Evolutionary conservation across 2,113 vertebrate species (phyloP), one percentile per base, ranked within the genome.

Genomic region (Nerophis ophidion): DNA sequence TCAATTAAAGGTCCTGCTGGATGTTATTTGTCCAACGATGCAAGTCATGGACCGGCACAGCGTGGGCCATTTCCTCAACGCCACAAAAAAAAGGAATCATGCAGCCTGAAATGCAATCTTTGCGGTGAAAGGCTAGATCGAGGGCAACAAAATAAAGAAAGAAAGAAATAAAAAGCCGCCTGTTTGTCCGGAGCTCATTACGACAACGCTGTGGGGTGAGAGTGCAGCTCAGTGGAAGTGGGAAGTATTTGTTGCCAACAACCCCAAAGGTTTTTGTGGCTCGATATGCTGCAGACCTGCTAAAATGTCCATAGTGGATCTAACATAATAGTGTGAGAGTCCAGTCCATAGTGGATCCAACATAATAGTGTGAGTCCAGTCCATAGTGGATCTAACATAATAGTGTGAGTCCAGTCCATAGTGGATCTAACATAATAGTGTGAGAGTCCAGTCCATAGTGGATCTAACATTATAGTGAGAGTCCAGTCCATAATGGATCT

Each of bases 51-150:
- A 59, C 45, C 48, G 48, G 49, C 65, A 65, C 11, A 63, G 17
- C 26, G 9, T 16, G 45, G 50, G 54, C n/a, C 40, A 13, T 55
- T 26, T 34, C 52, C 1, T 45, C 42, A 71, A 12, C 48, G 26
- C 13, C 7, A 55, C 16, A 45, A 26, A 46, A 26, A 46, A 26
- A 26, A 42, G 48, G 26, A 6, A 56, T 61, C 36, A 55, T 12
- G 45, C 36, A 69, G 38, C 48, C 42, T 62, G 33, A 70, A 35
- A 40, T 70, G 16, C 46, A 60, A 63, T 62, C n/a, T 74, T 60
- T 58, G 17, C 50, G 63, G 33, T 62, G 6, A 8, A 61, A 42
- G n/a, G 14, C 53, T 5, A 48, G 54, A 14, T 44, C 16, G 12
- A 13, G 8, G 16, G 19, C 6, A 13, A 12, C 16, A 14, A 33